These are phyloP conservation scores for Copidosoma aretas DNA, from an alignment of 2,888 invertebrate genomes.

Conservation along the genomic window DNA sequence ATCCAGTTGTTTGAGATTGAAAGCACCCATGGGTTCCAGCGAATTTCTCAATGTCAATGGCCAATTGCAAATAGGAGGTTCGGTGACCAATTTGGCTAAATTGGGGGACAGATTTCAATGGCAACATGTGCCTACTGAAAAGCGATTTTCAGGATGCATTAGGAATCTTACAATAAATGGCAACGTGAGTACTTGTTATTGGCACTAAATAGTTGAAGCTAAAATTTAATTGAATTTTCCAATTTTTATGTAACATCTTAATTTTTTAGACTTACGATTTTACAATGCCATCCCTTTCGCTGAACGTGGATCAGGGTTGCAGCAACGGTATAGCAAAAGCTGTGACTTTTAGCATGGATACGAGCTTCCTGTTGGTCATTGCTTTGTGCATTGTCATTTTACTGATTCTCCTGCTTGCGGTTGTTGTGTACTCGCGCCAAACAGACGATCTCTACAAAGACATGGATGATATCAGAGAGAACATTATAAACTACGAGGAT, in stretches of 20 bases:
- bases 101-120: slow-evolving; percentile 73
- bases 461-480: slow-evolving; percentile 95
- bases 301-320: slow-evolving; percentile 77
- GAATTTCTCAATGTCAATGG: slow-evolving; percentile 84
- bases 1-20: slow-evolving; percentile 75
- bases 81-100: slow-evolving; percentile 70
- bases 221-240: neutral
- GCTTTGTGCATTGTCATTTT: slow-evolving; percentile 85
- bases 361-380: slow-evolving; percentile 88
- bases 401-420: slow-evolving; percentile 83
- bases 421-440: slow-evolving; percentile 86
- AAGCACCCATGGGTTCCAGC: slow-evolving; percentile 74
- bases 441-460: slow-evolving; percentile 89
- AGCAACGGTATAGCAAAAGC: slow-evolving; percentile 77
- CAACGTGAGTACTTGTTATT: slow-evolving; percentile 60
- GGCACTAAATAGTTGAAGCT: neutral
- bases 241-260: no score
- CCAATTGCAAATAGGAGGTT: slow-evolving; percentile 86
- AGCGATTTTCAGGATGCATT: slow-evolving; percentile 87
- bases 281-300: slow-evolving; percentile 77
- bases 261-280: slow-evolving; percentile 81
- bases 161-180: slow-evolving; percentile 88
- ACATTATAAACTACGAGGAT: slow-evolving; percentile 96
- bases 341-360: slow-evolving; percentile 82
- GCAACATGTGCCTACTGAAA: slow-evolving; percentile 73